phyloP scores from a whole-genome alignment of 2,888 invertebrate genomes.

The Tinea pellionella region DNA sequence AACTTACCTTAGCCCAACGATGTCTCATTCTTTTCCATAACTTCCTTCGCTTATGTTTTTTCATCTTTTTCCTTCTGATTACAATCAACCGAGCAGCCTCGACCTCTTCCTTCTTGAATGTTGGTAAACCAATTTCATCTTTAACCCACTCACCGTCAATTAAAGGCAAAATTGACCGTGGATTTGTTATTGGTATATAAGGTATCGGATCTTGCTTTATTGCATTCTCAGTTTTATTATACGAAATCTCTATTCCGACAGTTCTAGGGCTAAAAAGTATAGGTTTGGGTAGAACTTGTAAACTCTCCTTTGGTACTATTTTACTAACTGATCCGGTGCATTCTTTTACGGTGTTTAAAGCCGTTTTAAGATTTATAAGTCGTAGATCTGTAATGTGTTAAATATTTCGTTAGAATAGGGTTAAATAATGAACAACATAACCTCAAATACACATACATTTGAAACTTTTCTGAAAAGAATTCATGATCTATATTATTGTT shows the following conservation, averaged over 20 bases:
- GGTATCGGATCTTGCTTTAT: constrained; percentile 45
- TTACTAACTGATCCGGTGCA: constrained; percentile 26
- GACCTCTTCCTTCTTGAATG: constrained; percentile 65
- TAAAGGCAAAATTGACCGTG: constrained; percentile 51
- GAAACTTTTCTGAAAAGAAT: constrained; percentile 43
- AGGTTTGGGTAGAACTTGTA: constrained; percentile 18
- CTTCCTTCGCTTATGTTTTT: constrained; percentile 85
- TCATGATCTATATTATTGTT: constrained; percentile 26
- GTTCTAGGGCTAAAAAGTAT: constrained; percentile 38
- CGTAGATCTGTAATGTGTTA: constrained; percentile 52
- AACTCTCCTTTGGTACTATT: constrained; percentile 23
- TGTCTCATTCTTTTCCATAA: constrained; percentile 82
- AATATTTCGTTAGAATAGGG: constrained; percentile 10
- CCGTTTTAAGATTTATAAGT: constrained; percentile 41
- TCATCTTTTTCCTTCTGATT: constrained; percentile 86
- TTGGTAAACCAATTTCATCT: constrained; percentile 61
- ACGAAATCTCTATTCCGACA: constrained; percentile 42
- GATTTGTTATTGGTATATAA: constrained; percentile 54
- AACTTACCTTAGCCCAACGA: constrained; percentile 74
- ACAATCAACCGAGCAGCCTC: constrained; percentile 80
- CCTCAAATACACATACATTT: constrained; percentile 40
- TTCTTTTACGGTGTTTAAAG: constrained; percentile 40
- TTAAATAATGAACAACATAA: constrained; percentile 17
- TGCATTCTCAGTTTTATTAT: constrained; percentile 26
- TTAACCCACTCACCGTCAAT: constrained; percentile 42